phyloP scores from a whole-genome alignment of 1,140 invertebrate species.

The Lethrus apterus region DNA sequence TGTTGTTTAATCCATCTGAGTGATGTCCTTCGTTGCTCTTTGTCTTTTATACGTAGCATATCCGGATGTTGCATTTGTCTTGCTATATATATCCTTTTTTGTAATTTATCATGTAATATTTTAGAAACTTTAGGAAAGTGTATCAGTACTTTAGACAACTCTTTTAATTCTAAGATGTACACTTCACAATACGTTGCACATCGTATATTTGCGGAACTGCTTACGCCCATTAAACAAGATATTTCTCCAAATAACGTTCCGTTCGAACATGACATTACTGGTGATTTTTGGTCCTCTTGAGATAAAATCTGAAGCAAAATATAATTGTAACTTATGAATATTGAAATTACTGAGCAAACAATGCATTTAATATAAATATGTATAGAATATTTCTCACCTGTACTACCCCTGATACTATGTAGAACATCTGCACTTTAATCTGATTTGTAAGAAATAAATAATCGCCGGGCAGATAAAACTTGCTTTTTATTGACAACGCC shows the following conservation, averaged over 20 bases:
- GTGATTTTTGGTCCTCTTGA: slow-evolving; percentile 40
- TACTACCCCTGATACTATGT: slow-evolving; percentile 41
- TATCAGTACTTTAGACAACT: slow-evolving; percentile 39
- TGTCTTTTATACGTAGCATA: slow-evolving; percentile 1
- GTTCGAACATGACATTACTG: slow-evolving; percentile 43
- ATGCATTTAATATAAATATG: not conserved
- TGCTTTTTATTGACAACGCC: slow-evolving; percentile 31
- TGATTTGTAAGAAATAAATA: slow-evolving; percentile 41
- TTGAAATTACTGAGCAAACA: no score
- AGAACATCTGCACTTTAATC: slow-evolving; percentile 44
- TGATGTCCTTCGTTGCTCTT: not conserved
- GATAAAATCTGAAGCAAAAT: slow-evolving; percentile 5
- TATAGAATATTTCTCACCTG: slow-evolving; percentile 29
- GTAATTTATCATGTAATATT: not conserved
- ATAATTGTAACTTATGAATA: no score
- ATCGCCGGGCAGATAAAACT: slow-evolving; percentile 44
- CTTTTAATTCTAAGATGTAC: slow-evolving; percentile 40
- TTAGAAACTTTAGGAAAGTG: not conserved
- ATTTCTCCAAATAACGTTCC: slow-evolving; percentile 45
- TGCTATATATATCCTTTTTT: not conserved
- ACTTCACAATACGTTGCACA: slow-evolving; percentile 43
- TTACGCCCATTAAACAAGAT: not conserved
- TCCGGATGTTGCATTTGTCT: not conserved
- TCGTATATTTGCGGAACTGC: not conserved
- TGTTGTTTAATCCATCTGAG: slow-evolving; percentile 3